Base-by-base conservation (phyloP, 1,140 invertebrate genomes). In the Calycopis cecrops region DNA sequence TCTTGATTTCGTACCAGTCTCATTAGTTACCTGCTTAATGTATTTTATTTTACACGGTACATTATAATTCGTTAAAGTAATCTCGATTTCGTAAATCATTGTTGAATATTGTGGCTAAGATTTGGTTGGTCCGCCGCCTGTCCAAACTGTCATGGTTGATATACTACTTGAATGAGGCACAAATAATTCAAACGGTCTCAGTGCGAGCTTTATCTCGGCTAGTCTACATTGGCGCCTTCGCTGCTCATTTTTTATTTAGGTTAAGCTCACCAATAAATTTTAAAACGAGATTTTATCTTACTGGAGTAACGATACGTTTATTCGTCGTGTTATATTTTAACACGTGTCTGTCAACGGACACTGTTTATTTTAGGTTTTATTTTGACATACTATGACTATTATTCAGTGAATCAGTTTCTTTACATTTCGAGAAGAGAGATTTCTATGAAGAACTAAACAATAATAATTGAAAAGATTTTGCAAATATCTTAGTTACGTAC, bases 151-250 rank as follows among this genome's bases (percentile, higher is more conserved):
- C 60, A 35, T 28, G 38, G 18, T 34, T 62, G 60, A 62, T 57
- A 62, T 62, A 55, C 52, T 55, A 47, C 48, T 55, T 38, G 56
- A 38, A 62, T 55, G 55, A 62, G 56, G 52, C 50, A 57, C 52
- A 55, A 62, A 62, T 62, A 53, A 58, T 57, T 58, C 52, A 57
- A 51, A 52, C 33, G 11, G 38, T 33, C 52, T 21, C 28, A 18
- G 16, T 18, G 52, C 33, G 33, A 53, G 38, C 52, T 51, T 51
- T 37, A 42, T 21, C 40, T 53, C 18, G 18, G 38, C 38, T 53
- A 40, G 38, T 53, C 40, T 44, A 53, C 40, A 40, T 53, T 18
- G 40, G 37, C 12, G 28, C 28, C n/a, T 44, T 12, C 33, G 52
- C 9, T 35, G 10, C 28, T 51, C 49, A 35, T 35, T 14, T 34